Evolutionary conservation across 2,888 invertebrate genomes (phyloP).

Genomic region (Hoplodrina blanda): DNA sequence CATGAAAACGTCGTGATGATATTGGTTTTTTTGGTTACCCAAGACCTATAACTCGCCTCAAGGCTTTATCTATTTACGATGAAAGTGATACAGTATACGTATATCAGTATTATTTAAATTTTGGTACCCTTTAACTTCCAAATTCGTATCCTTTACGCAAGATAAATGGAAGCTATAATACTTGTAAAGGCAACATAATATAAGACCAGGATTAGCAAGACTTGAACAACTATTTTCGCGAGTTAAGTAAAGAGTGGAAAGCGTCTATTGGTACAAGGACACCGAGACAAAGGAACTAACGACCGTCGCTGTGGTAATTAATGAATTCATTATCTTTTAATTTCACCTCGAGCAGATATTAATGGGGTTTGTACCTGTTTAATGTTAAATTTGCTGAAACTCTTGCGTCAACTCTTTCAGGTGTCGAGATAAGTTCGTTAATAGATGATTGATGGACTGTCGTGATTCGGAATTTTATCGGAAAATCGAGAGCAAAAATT

Average conservation of each 20-base stretch:
- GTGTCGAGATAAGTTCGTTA: constrained; percentile 70
- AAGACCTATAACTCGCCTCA: constrained; percentile 54
- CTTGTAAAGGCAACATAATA: constrained; percentile 14
- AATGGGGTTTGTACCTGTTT: constrained; percentile 59
- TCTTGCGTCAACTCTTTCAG: constrained; percentile 67
- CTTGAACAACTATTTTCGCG: constrained; percentile 55
- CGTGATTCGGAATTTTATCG: constrained; percentile 68
- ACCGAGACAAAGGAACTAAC: constrained; percentile 58
- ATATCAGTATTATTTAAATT: constrained; percentile 40
- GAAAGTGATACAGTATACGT: constrained; percentile 31
- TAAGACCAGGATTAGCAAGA: constrained; percentile 24
- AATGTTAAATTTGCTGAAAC: constrained; percentile 60
- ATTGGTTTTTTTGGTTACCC: constrained; percentile 61
- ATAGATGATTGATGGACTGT: constrained; percentile 74
- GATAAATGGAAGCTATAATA: constrained; percentile 20
- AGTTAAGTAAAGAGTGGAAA: constrained; percentile 50
- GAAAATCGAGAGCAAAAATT: constrained; percentile 60
- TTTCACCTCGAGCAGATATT: constrained; percentile 55
- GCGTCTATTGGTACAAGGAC: constrained; percentile 51
- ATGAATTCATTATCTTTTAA: constrained; percentile 65
- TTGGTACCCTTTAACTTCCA: background rate
- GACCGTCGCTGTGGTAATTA: constrained; percentile 57
- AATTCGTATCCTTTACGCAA: background rate
- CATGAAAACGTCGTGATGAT: constrained; percentile 59
- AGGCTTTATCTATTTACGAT: constrained; percentile 49